Evolutionary conservation across 2,113 vertebrate species (phyloP).

Genomic region (Pseudonaja textilis): DNA sequence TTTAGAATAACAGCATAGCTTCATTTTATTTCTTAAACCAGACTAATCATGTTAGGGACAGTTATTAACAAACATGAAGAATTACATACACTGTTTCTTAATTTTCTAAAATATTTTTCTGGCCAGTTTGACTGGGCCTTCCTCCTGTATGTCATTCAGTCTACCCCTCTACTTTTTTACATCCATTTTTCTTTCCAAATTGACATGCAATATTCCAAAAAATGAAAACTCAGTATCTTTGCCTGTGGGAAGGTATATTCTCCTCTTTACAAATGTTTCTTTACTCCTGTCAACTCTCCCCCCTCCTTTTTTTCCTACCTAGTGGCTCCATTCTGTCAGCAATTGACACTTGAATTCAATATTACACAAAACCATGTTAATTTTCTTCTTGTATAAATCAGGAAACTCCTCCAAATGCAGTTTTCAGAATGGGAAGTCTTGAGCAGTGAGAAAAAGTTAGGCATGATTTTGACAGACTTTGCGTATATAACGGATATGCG

Average conservation of each 20-base stretch:
- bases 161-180: not conserved
- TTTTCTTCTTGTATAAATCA: not conserved
- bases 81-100: not conserved
- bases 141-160: not conserved
- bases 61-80: not conserved
- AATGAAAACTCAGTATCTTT: not conserved
- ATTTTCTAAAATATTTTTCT: not conserved
- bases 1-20: not conserved
- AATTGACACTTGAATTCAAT: not conserved
- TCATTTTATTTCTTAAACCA: not conserved
- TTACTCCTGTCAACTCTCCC: not conserved
- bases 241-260: not conserved
- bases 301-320: too few relatives aligned
- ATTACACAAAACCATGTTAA: not conserved
- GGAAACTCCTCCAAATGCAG: not conserved
- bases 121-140: not conserved
- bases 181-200: not conserved
- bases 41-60: not conserved
- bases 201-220: not conserved
- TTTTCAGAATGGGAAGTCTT: not conserved
- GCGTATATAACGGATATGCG: not conserved
- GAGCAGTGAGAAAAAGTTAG: not conserved
- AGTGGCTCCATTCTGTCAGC: not conserved
- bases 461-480: not conserved
- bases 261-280: not conserved